Percentiles rank a stretch among this genome's conserved stretches.
Conservation (phyloP, 53 echinoderm and acorn worm species). For the Arbacia lixula region DNA sequence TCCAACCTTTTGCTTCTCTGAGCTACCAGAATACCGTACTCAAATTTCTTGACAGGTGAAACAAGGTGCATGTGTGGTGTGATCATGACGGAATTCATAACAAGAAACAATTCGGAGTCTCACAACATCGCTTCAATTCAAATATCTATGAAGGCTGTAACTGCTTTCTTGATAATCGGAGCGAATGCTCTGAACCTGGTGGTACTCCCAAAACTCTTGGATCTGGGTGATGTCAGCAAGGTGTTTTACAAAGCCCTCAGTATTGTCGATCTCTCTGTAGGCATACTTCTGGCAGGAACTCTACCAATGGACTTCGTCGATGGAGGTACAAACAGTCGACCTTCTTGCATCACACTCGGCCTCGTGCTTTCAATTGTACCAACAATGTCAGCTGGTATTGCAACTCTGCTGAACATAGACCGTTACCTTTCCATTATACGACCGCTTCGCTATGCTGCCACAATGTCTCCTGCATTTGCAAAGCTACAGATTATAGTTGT, state of each 20-base stretch:
- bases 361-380: neutral
- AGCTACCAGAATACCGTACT: too few species aligned
- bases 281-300: neutral
- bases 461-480: neutral
- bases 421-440: neutral
- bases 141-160: neutral
- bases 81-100: too few species aligned
- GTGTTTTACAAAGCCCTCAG: neutral
- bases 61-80: too few species aligned
- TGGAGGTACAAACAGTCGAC: neutral
- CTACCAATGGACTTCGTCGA: neutral
- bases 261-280: neutral
- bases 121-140: too few species aligned
- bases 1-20: too few species aligned
- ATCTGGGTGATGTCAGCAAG: conserved; percentile 15
- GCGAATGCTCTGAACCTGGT: neutral
- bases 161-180: neutral
- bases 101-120: too few species aligned
- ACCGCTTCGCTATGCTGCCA: neutral
- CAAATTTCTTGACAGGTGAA: too few species aligned
- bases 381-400: neutral
- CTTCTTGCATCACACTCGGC: neutral
- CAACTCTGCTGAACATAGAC: neutral
- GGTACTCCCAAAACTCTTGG: neutral
- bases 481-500: neutral